Evolutionary conservation across 2,888 invertebrate species (phyloP), one percentile per base, ranked within the genome.

Genomic region (Oligia latruncula): DNA sequence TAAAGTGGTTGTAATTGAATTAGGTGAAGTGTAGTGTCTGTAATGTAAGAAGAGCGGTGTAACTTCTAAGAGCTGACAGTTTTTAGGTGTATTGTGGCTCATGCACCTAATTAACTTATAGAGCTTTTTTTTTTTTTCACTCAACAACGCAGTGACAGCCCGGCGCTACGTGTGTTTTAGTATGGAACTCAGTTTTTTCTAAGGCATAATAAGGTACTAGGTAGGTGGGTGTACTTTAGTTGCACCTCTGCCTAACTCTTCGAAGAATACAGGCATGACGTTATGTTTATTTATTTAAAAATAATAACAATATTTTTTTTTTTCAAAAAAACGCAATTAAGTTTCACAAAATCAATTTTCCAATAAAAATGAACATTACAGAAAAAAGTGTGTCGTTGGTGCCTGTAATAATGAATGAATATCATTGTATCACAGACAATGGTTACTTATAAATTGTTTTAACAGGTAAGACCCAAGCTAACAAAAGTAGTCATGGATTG

Each of bases 1-100:
- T 72, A 66, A 60, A 67, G 52, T 85, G 52, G 58, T 55, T 52
- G 43, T 29, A 70, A 83, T 77, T 43, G 68, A 83, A 83, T 83
- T 64, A 77, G 8, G 23, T 40, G 40, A 40, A 58, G 29, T n/a
- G 73, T n/a, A n/a, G n/a, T n/a, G n/a, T 73, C 17, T 40, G 17
- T 60, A 52, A 52, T 70, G 4, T 35, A 52, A 40, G 9, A 49
- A 49, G 29, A 49, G 20, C 49, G 17, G 5, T 5, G 35, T 60
- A 60, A 77, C 20, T 52, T 62, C n/a, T 62, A 29, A 6, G n/a
- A 17, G 23, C 4, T 64, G n/a, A 23, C 3, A 40, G 62, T 29
- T 77, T 62, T 52, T 40, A 40, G 9, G 20, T 62, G 4, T 4
- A 13, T 5, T 49, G 55, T 29, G 13, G 73, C 4, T 46, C 13